These are phyloP conservation scores for Gobiocypris rarus DNA, from an alignment of 2,113 vertebrate genomes.

Conservation along the genomic window DNA sequence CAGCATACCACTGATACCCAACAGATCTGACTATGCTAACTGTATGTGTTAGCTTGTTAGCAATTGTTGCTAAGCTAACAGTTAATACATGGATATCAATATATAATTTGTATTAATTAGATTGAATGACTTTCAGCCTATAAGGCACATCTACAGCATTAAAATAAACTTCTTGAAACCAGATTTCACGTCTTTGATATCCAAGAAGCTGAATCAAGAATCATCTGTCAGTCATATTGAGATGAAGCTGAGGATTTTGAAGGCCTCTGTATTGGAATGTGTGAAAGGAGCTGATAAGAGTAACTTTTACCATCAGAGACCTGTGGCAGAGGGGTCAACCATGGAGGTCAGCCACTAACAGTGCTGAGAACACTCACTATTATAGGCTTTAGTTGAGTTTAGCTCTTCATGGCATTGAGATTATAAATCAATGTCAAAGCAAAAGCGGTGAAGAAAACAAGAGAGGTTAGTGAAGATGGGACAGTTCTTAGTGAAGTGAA, in stretches of 20 bases:
- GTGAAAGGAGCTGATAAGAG: conserved; percentile 40
- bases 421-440: conserved; percentile 23
- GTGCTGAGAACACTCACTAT: conserved; percentile 25
- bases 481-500: background rate
- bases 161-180: background rate
- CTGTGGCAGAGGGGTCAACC: conserved; percentile 18
- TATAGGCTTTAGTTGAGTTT: conserved; percentile 27
- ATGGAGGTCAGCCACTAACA: conserved; percentile 13
- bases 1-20: no score
- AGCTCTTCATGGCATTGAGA: conserved; percentile 11
- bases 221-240: background rate
- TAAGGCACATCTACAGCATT: background rate
- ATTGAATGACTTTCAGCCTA: background rate
- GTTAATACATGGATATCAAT: background rate
- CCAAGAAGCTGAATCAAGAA: background rate
- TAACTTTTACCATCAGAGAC: conserved; percentile 20
- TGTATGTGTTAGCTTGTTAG: background rate
- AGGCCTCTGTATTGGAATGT: conserved; percentile 13
- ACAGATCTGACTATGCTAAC: no score
- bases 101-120: background rate
- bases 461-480: background rate
- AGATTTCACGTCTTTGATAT: background rate
- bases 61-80: background rate
- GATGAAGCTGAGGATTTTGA: background rate
- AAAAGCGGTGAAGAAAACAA: conserved; percentile 9